phyloP scores from a whole-genome alignment of 1,140 invertebrate genomes.

The Oedothorax gibbosus region DNA sequence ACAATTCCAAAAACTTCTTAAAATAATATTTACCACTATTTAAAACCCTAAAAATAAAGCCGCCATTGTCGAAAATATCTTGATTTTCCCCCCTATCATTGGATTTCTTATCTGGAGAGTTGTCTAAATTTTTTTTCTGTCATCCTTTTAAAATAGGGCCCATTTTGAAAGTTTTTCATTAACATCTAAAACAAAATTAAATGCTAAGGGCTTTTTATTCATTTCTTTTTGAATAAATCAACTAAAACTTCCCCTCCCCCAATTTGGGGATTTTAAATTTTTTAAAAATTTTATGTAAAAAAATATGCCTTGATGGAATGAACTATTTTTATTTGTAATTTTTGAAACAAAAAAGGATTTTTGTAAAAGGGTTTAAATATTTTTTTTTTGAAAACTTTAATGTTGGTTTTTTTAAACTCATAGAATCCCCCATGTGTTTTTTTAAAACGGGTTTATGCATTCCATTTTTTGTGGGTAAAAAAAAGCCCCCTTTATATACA shows the following conservation, averaged over 20 bases:
- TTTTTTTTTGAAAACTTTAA: too few species aligned
- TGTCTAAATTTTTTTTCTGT: conserved; percentile 61
- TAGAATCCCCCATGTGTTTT: too few species aligned
- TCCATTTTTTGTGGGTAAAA: too few species aligned
- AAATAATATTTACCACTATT: conserved; percentile 71
- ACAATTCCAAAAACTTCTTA: not conserved
- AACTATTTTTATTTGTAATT: too few species aligned
- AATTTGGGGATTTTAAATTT: not conserved
- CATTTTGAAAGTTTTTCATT: conserved; percentile 77
- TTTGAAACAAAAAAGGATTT: too few species aligned
- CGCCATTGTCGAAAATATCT: conserved; percentile 79
- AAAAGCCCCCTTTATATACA: too few species aligned
- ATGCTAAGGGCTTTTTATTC: not conserved
- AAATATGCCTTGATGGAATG: not conserved
- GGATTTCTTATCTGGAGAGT: conserved; percentile 75
- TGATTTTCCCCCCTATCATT: conserved; percentile 82
- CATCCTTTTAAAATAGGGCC: conserved; percentile 37
- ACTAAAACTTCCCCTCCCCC: too few species aligned
- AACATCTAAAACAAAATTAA: conserved; percentile 68
- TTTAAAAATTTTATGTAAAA: not conserved
- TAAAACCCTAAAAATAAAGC: conserved; percentile 83
- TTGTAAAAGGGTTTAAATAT: too few species aligned
- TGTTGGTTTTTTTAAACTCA: too few species aligned
- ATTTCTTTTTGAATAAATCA: not conserved
- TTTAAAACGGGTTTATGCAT: too few species aligned